Evolutionary conservation across 2,113 vertebrate genomes (phyloP), one percentile per base, ranked within the genome.

Genomic region (Mirza zaza): DNA sequence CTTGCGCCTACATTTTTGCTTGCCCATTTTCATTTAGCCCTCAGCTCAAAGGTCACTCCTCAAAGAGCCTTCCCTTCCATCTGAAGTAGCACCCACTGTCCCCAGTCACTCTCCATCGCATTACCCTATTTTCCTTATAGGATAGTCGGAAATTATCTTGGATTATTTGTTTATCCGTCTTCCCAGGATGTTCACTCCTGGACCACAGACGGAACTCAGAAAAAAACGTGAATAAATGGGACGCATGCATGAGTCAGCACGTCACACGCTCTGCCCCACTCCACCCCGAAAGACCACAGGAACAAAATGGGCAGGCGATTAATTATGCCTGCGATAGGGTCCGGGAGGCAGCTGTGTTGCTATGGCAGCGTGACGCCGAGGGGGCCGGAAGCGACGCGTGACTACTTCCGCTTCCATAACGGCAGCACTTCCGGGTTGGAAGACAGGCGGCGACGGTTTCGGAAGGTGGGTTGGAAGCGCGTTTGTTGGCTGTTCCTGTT

Each of bases 201-300:
- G 32, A 77, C 36, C 11, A 11, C 0, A 86, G 34, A 70, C 4
- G n/a, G 42, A 42, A 18, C 39, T n/a, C 68, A 15, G 81, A 57
- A 59, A 57, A 59, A 68, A 34, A 52, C 3, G 8, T 36, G 11
- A 80, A 34, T 13, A 45, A 57, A 63, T 0, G 27, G 65, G 55
- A 39, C 20, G 45, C 65, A 25, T 0, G 57, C 50, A 42, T 6
- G 71, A 84, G 63, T 48, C 1, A 50, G 34, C 23, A 83, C n/a
- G 29, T 13, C 34, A 21, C 15, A 6, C 59, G 2, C 18, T 36
- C 55, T 1, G 5, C 9, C 32, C 34, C 13, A 2, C 20, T 0
- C 32, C 2, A 5, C 5, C 50, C 32, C 9, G 0, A 27, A 27
- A 15, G 12, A 2, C 15, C 8, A 2, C 21, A 0, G 4, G 12